These are phyloP conservation scores for Listronotus bonariensis DNA, from an alignment of 1,140 invertebrate genomes.

Conservation along the genomic window DNA sequence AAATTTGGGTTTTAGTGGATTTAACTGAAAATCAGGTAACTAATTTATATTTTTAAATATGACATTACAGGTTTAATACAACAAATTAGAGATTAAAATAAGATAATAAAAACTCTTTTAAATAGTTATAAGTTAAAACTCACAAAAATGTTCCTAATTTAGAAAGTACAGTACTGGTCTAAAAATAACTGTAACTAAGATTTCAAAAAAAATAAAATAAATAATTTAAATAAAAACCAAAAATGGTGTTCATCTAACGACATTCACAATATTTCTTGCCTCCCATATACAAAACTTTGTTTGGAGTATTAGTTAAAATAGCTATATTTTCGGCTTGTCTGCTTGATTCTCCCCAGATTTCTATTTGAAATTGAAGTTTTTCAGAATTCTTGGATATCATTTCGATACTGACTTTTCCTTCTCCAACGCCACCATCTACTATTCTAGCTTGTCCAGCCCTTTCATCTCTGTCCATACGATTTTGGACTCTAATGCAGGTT, in stretches of 20 bases:
- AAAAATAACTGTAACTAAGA: too few species aligned
- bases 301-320: conserved; percentile 6
- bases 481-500: conserved; percentile 12
- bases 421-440: conserved; percentile 15
- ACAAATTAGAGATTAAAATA: too few species aligned
- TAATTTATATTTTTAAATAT: too few species aligned
- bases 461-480: conserved; percentile 12
- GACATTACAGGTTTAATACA: too few species aligned
- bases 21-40: too few species aligned
- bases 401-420: conserved; percentile 23
- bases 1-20: too few species aligned
- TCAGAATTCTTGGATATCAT: conserved; percentile 18
- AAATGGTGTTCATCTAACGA: not conserved
- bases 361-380: conserved; percentile 14
- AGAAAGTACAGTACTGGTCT: too few species aligned
- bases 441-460: conserved; percentile 23
- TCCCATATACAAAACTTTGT: conserved; percentile 8
- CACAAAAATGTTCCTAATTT: too few species aligned
- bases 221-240: too few species aligned
- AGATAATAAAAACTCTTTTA: too few species aligned
- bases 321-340: not conserved
- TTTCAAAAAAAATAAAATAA: too few species aligned
- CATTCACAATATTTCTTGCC: conserved; percentile 28
- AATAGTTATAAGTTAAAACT: too few species aligned
- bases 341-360: conserved; percentile 25